phyloP scores from a whole-genome alignment of 2,113 vertebrate species.

The Cheilinus undulatus region DNA sequence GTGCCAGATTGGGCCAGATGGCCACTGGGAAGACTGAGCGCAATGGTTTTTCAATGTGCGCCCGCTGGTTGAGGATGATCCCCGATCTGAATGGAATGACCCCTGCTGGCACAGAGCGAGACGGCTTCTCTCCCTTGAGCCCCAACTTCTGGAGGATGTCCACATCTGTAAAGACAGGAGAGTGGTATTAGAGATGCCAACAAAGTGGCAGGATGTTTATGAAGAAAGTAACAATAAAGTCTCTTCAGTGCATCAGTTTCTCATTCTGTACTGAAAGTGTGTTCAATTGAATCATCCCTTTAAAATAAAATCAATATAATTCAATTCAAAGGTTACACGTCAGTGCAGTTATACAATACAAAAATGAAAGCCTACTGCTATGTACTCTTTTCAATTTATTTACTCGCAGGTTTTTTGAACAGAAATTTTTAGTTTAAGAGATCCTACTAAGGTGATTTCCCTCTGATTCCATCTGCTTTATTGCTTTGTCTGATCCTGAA shows the following conservation, averaged over 20 bases:
- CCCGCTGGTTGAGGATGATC: constrained; percentile 93
- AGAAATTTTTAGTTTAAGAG: neutral
- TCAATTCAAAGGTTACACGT: constrained; percentile 10
- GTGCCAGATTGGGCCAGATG: constrained; percentile 87
- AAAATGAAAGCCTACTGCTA: constrained; percentile 2
- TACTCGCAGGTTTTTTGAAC: neutral
- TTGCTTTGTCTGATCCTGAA: neutral
- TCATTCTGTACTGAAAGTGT: too few relatives aligned
- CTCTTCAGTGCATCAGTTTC: too few relatives aligned
- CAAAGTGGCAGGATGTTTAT: neutral
- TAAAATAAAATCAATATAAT: too few relatives aligned
- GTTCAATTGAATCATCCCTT: too few relatives aligned
- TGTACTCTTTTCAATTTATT: neutral
- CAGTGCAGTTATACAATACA: neutral
- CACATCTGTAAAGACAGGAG: constrained; percentile 86
- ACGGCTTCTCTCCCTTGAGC: constrained; percentile 90
- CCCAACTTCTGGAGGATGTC: constrained; percentile 95
- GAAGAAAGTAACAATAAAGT: too few relatives aligned
- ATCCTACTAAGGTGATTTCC: neutral
- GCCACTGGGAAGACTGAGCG: constrained; percentile 82
- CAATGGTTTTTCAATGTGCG: constrained; percentile 87
- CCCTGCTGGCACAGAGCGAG: constrained; percentile 85
- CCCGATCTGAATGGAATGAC: constrained; percentile 93
- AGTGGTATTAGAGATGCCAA: constrained; percentile 34
- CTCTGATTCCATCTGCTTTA: neutral